Conservation (phyloP, 2,888 invertebrate species). For the Microctonus aethiopoides region DNA sequence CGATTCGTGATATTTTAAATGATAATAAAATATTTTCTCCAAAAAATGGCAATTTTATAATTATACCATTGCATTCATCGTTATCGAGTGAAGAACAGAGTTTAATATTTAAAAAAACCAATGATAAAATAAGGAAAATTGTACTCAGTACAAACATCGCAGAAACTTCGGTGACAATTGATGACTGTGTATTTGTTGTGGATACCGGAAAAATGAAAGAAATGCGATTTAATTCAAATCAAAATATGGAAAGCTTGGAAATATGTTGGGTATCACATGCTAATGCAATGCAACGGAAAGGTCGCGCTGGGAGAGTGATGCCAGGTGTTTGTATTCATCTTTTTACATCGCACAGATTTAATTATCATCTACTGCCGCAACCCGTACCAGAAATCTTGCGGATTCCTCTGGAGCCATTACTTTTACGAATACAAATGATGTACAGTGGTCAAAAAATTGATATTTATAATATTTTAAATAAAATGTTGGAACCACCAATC, state of each 20-base stretch:
- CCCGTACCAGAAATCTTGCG: slow-evolving; percentile 91
- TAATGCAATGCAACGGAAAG: slow-evolving; percentile 89
- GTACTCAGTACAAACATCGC: slow-evolving; percentile 92
- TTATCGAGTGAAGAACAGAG: slow-evolving; percentile 87
- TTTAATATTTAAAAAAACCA: slow-evolving; percentile 78
- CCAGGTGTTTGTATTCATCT: slow-evolving; percentile 89
- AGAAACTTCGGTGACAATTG: slow-evolving; percentile 95
- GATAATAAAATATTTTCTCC: slow-evolving; percentile 76
- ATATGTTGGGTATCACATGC: slow-evolving; percentile 91
- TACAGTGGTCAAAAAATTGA: slow-evolving; percentile 65
- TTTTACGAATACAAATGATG: slow-evolving; percentile 81
- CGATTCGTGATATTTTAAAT: slow-evolving; percentile 75
- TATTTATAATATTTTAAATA: slow-evolving; percentile 71
- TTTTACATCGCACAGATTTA: slow-evolving; percentile 80
- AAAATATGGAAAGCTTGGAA: slow-evolving; percentile 89
- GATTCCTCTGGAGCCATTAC: slow-evolving; percentile 85
- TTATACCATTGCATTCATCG: slow-evolving; percentile 89
- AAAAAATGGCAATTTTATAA: slow-evolving; percentile 74
- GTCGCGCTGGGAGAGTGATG: slow-evolving; percentile 91
- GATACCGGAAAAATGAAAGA: slow-evolving; percentile 95
- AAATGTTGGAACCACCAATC: slow-evolving; percentile 80
- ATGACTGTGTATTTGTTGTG: slow-evolving; percentile 94
- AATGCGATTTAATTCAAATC: slow-evolving; percentile 81
- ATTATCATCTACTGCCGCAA: slow-evolving; percentile 76
- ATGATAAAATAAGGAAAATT: slow-evolving; percentile 82